Percentiles rank a stretch among this genome's conserved stretches.
phyloP scores from a whole-genome alignment of 2,888 invertebrate genomes.

The Portevinia maculata region DNA sequence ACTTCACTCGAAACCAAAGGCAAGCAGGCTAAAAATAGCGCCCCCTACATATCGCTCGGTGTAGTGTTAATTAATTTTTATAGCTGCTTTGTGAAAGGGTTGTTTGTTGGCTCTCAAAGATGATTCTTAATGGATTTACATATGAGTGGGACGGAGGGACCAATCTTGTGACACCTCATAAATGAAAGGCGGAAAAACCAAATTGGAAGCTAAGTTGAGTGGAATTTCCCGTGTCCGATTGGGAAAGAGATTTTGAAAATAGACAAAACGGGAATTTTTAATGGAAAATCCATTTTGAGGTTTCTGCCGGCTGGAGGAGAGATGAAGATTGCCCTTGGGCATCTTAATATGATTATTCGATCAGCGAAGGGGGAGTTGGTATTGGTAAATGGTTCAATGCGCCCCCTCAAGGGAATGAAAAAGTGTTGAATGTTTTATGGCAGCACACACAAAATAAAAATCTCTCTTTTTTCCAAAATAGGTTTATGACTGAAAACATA shows the following conservation, averaged over 20 bases:
- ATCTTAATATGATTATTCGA: conserved; percentile 40
- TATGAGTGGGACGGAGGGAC: conserved; percentile 43
- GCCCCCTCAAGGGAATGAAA: conserved; percentile 19
- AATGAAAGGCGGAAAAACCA: conserved; percentile 32
- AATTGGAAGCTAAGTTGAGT: conserved; percentile 46
- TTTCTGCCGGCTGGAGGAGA: background rate
- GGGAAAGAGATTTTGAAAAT: conserved; percentile 57
- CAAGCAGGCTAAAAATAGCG: conserved; percentile 57
- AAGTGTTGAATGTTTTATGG: conserved; percentile 67
- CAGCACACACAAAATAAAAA: conserved; percentile 2
- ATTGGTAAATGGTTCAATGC: conserved; percentile 11
- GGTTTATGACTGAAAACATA: conserved; percentile 40
- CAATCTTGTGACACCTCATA: conserved; percentile 71
- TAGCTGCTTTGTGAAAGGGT: conserved; percentile 63
- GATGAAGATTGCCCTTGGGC: conserved; percentile 47
- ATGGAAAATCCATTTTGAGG: conserved; percentile 64
- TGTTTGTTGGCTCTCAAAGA: conserved; percentile 20
- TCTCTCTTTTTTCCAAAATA: conserved; percentile 50
- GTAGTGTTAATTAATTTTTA: conserved; percentile 73
- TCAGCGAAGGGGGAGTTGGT: conserved; percentile 13
- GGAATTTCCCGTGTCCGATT: conserved; percentile 72
- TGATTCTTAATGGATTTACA: conserved; percentile 67
- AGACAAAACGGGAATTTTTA: conserved; percentile 54
- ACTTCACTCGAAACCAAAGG: too few relatives aligned
- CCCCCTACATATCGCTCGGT: conserved; percentile 22